Evolutionary conservation across 37 sponge, comb jelly and placozoan genomes (phyloP), one percentile per base, ranked within the genome.

Genomic region (Hormiphora californensis): DNA sequence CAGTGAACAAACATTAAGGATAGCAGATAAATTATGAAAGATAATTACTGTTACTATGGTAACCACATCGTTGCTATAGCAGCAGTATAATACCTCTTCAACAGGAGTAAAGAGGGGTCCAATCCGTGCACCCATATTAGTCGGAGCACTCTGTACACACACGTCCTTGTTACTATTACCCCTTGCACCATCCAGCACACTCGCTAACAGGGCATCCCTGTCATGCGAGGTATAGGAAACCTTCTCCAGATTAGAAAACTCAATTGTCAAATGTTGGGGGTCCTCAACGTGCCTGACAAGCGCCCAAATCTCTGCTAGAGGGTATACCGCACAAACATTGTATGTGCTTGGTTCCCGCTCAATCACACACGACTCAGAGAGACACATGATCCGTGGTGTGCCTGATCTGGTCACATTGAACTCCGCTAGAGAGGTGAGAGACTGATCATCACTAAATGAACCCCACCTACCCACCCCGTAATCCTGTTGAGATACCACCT

Each of bases 271-370:
- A 85, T 86, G 86, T 87, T 98, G 99, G 9, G 99, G 99, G 86
- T 98, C 93, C 21, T 95, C 92, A 4, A 90, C 17, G 85, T 94
- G 92, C 0, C 99, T 86, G 43, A 98, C 85, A 31, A 98, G 91
- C 32, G 99, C 90, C 54, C 89, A 78, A 32, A 94, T 91, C 67
- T 92, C 91, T 57, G 90, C 73, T 55, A 98, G 90, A 0, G 99
- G 95, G 21, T 89, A 81, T 12, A 93, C 44, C 51, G 95, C 94
- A 28, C 87, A 92, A 51, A 98, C 90, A 33, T 88, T 90, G 90
- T 98, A 98, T 17, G 99, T 98, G 40, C 89, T 87, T 19, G 95
- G 94, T 87, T 98, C 99, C 67, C 99, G 87, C 87, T 98, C 99
- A n/a, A 98, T 65, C 25, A 98, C 78, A 62, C 99, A 98, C 22